Base-by-base conservation (phyloP, 2,888 invertebrate species). In the Cheilosia urbana region DNA sequence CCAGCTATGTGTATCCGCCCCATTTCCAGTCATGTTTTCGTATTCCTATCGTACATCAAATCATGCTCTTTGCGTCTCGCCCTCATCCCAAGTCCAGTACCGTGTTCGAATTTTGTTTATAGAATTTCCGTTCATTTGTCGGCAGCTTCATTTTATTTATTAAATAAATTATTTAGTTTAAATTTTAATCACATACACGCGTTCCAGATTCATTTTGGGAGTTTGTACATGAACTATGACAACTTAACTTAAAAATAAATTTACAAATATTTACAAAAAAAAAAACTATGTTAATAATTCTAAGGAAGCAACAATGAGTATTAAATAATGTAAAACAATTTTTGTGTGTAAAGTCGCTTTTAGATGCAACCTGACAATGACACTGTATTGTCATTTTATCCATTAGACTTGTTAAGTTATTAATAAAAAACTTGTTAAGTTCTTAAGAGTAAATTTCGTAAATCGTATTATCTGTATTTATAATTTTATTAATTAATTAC, bases 61-160 rank as follows among this genome's bases (percentile, higher is more conserved):
- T 62, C 72, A 79, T 72, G 24, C 15, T 58, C 24, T 57, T 55
- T 13, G 47, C 47, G 45, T 49, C 27, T 45, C 60, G 47, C 21
- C 27, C 37, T 47, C 65, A 57, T 55, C 27, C 27, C 57, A 73
- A 13, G 3, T 13, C 37, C 42, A 45, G 73, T 27, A 69, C 21
- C 27, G 51, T 57, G 51, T 65, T 45, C 21, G n/a, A 57, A 30
- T 37, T 51, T 71, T 60, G 21, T 49, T 49, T 68, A 37, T 68
- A 37, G 40, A 60, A 60, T 83, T 73, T 63, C 24, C 21, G 9
- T 68, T 62, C 9, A 51, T 34, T 57, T 58, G 63, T 51, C 40
- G 42, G 62, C 66, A 73, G 68, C 69, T 79, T 68, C 37, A 73
- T 69, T 4, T 73, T 73, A 83, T 83, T 65, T 83, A 69, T 69